These are phyloP conservation scores for Lagocephalus sceleratus DNA, from an alignment of 2,797 vertebrate genomes.

Conservation along the genomic window DNA sequence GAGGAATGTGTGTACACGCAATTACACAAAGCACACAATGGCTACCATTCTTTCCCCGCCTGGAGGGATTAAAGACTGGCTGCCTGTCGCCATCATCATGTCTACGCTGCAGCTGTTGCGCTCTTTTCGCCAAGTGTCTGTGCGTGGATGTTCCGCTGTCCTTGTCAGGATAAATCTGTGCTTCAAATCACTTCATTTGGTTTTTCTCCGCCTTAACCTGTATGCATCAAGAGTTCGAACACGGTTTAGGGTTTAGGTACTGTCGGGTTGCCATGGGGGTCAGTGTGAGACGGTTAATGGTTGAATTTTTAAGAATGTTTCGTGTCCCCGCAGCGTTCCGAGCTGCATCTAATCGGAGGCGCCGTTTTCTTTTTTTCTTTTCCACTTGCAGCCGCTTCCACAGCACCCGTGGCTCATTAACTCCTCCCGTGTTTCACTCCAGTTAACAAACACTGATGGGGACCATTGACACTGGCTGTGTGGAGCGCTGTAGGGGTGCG, in stretches of 20 bases:
- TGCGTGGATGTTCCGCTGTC: not conserved
- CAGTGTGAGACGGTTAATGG: too few species aligned
- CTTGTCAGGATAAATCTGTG: conserved; percentile 15
- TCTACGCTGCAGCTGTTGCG: conserved; percentile 75
- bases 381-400: conserved; percentile 28
- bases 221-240: too few species aligned
- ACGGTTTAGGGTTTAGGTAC: too few species aligned
- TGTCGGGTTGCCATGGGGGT: too few species aligned
- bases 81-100: conserved; percentile 65
- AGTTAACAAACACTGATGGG: conserved; percentile 47
- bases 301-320: too few species aligned
- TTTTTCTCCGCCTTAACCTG: too few species aligned
- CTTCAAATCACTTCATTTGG: not conserved
- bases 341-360: conserved; percentile 44
- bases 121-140: conserved; percentile 23
- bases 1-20: conserved; percentile 38
- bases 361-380: not conserved
- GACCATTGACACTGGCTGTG: conserved; percentile 43
- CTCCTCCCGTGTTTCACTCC: conserved; percentile 41
- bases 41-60: conserved; percentile 50
- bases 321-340: too few species aligned
- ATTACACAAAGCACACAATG: conserved; percentile 46
- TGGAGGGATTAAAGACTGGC: conserved; percentile 64
- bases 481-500: conserved; percentile 33
- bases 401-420: conserved; percentile 49